These are phyloP conservation scores for Rhadinocentrus ornatus DNA, from an alignment of 2,797 vertebrate genomes.

Conservation along the genomic window DNA sequence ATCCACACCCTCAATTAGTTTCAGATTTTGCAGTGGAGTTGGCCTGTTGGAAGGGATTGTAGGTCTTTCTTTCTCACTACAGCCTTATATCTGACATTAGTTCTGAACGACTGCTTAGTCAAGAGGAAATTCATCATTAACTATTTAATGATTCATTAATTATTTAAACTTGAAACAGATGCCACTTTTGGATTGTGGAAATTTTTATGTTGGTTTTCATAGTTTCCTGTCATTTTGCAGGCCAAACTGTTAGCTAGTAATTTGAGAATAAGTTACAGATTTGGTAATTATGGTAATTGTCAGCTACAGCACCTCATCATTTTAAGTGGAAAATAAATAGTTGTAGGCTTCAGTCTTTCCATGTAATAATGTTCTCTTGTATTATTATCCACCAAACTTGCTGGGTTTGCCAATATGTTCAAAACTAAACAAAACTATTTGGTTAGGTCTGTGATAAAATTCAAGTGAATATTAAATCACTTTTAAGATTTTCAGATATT, in stretches of 20 bases:
- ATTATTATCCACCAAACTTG: background rate
- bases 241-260: background rate
- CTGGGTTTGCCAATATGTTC: background rate
- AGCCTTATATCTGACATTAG: background rate
- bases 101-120: background rate
- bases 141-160: background rate
- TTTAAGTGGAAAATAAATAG: background rate
- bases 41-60: background rate
- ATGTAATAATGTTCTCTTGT: background rate
- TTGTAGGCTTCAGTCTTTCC: background rate
- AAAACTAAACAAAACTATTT: background rate
- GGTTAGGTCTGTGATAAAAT: background rate
- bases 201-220: background rate
- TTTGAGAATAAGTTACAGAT: background rate
- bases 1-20: conserved; percentile 71
- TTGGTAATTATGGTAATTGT: background rate
- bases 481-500: conserved; percentile 1
- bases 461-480: background rate
- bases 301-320: background rate
- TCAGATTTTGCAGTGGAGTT: conserved; percentile 57
- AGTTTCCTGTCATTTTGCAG: conserved; percentile 6
- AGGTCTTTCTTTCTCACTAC: background rate
- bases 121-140: conserved; percentile 2
- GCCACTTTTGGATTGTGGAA: background rate
- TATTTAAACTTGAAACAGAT: background rate